phyloP scores from a whole-genome alignment of 2,797 vertebrate species.

The Lepilemur ruficaudatus region DNA sequence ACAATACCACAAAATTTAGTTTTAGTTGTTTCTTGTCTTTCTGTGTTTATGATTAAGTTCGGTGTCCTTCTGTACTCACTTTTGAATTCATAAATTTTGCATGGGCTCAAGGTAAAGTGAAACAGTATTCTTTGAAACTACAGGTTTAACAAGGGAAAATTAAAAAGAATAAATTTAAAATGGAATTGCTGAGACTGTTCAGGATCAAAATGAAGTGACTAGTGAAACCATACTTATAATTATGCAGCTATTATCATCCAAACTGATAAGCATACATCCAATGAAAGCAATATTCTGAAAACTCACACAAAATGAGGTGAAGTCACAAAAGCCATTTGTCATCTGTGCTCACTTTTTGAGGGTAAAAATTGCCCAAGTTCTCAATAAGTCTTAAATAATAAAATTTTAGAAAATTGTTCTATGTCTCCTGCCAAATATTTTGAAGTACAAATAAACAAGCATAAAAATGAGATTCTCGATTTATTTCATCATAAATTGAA shows the following conservation, averaged over 20 bases:
- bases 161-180: not conserved
- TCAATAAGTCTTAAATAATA: not conserved
- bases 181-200: not conserved
- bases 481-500: not conserved
- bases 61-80: not conserved
- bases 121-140: not conserved
- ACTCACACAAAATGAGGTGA: not conserved
- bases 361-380: not conserved
- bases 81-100: not conserved
- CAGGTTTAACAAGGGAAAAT: not conserved
- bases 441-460: not conserved
- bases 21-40: not conserved
- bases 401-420: not conserved
- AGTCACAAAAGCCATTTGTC: not conserved
- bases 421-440: not conserved
- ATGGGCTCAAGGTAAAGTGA: not conserved
- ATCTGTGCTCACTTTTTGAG: not conserved
- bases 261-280: not conserved
- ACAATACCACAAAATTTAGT: not conserved
- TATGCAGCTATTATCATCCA: not conserved
- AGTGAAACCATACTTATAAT: not conserved
- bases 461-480: not conserved
- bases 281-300: not conserved
- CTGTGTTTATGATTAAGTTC: not conserved
- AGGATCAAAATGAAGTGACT: not conserved